Evolutionary conservation across 2,113 vertebrate species (phyloP), one percentile per base, ranked within the genome.

Genomic region (Clarias batrachus): DNA sequence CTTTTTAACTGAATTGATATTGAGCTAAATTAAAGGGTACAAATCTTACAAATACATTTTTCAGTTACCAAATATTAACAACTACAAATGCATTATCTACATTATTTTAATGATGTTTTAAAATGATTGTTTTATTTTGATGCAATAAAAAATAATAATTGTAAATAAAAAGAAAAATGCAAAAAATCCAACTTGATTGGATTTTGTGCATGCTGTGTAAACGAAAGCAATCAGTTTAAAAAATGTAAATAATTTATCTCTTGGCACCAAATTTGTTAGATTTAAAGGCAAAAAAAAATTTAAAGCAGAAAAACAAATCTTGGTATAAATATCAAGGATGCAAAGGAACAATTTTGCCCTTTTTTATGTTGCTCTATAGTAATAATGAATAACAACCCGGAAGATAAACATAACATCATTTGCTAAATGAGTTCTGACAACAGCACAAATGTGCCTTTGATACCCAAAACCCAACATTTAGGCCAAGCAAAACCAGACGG

Each of bases 371-470:
- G 60, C 52, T 66, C 17, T 57, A 25, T 68, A 59, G 86, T 76
- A 86, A 73, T 73, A 80, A 86, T 41, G 76, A 65, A 86, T 56
- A 86, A 79, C 41, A 85, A 86, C 84, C 59, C 73, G 37, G 84
- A 86, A 87, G 77, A 82, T 82, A 87, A 87, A 87, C 85, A 87
- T 56, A 82, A 82, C 70, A 82, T 73, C 80, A 14, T 77, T 66
- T 68, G 63, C 86, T 73, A 87, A 87, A 87, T 68, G 76, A 77
- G 71, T 63, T 83, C 70, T 83, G 86, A 87, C 86, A 82, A 87
- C 86, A 37, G 86, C 86, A 83, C 71, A 87, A 83, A 87, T 87
- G 62, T 76, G 86, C 81, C 86, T 87, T 87, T 87, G 86, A 87
- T 83, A 87, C 81, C 73, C 81, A 78, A 87, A 87, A 83, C 86